Evolutionary conservation across 1,140 invertebrate species (phyloP).

Genomic region (Drosophila grimshawi): DNA sequence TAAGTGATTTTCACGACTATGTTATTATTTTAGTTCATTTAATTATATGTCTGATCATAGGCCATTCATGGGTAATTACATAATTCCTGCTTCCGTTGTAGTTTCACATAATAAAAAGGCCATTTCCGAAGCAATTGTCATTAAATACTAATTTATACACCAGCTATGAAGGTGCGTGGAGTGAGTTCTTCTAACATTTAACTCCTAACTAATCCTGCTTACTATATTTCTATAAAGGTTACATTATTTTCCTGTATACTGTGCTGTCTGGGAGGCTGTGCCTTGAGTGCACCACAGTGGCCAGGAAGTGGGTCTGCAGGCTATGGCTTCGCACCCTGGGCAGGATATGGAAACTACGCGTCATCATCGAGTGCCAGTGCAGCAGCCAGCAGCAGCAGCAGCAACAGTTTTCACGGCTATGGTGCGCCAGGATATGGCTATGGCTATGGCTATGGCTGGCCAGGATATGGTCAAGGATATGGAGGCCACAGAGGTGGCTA

Average conservation of each 20-base stretch:
- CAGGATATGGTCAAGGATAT: constrained; percentile 53
- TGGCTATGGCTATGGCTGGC: constrained; percentile 42
- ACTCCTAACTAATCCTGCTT: background rate
- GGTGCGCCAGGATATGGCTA: constrained; percentile 41
- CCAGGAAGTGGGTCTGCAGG: constrained; percentile 43
- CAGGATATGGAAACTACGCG: constrained; percentile 55
- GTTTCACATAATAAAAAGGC: constrained; percentile 23
- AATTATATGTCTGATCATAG: constrained; percentile 41
- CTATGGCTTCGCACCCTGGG: constrained; percentile 64
- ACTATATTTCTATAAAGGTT: constrained; percentile 1
- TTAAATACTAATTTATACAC: constrained; percentile 22
- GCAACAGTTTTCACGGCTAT: constrained; percentile 52
- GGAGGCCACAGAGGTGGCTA: constrained; percentile 50
- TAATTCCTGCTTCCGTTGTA: constrained; percentile 53
- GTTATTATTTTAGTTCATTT: constrained; percentile 30
- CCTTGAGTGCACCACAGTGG: constrained; percentile 51
- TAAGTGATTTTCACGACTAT: background rate
- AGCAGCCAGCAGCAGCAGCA: constrained; percentile 56
- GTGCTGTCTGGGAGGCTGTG: constrained; percentile 25
- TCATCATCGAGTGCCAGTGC: constrained; percentile 40
- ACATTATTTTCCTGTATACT: constrained; percentile 27
- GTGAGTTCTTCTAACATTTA: background rate
- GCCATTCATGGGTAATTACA: constrained; percentile 50
- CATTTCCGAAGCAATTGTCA: constrained; percentile 31
- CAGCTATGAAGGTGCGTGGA: constrained; percentile 61